Percentiles rank a stretch among this genome's conserved stretches.
phyloP scores from a whole-genome alignment of 2,888 invertebrate genomes.

The Drosophila maculinotata region DNA sequence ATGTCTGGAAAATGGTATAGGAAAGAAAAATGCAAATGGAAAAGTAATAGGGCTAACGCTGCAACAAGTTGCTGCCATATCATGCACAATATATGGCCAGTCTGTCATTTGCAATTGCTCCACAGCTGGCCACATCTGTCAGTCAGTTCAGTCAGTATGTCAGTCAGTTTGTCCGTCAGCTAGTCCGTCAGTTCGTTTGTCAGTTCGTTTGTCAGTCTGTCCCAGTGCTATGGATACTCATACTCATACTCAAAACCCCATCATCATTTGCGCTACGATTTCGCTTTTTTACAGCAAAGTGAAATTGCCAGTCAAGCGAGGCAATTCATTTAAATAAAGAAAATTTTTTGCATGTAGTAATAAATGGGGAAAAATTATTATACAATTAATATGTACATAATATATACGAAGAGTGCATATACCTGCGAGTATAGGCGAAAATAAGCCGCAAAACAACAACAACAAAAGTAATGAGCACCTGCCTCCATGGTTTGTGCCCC shows the following conservation, averaged over 20 bases:
- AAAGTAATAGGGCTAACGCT: slow-evolving; percentile 23
- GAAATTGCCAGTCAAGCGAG: slow-evolving; percentile 74
- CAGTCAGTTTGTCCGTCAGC: slow-evolving; percentile 31
- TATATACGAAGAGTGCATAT: slow-evolving; percentile 11
- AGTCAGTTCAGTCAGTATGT: slow-evolving; percentile 23
- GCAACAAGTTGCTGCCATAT: slow-evolving; percentile 59
- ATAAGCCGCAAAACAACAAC: slow-evolving; percentile 23
- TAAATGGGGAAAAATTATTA: slow-evolving; percentile 74
- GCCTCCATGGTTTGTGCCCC: slow-evolving; percentile 63
- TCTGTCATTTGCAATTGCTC: slow-evolving; percentile 41
- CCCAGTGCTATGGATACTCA: slow-evolving; percentile 12
- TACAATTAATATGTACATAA: slow-evolving; percentile 64
- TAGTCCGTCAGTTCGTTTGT: slow-evolving; percentile 31
- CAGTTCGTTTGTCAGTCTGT: slow-evolving; percentile 17
- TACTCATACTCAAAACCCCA: slow-evolving; percentile 37
- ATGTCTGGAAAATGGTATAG: slow-evolving; percentile 5
- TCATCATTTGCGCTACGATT: slow-evolving; percentile 55
- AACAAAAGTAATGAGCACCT: slow-evolving; percentile 43
- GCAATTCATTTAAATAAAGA: slow-evolving; percentile 76
- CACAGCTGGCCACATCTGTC: slow-evolving; percentile 48
- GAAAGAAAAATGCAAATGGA: background rate
- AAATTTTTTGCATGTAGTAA: slow-evolving; percentile 68
- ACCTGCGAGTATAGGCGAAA: slow-evolving; percentile 5
- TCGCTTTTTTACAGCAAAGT: slow-evolving; percentile 51
- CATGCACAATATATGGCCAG: slow-evolving; percentile 28